Evolutionary conservation across 2,888 invertebrate species (phyloP), one percentile per base, ranked within the genome.

Genomic region (Villa cingulata): DNA sequence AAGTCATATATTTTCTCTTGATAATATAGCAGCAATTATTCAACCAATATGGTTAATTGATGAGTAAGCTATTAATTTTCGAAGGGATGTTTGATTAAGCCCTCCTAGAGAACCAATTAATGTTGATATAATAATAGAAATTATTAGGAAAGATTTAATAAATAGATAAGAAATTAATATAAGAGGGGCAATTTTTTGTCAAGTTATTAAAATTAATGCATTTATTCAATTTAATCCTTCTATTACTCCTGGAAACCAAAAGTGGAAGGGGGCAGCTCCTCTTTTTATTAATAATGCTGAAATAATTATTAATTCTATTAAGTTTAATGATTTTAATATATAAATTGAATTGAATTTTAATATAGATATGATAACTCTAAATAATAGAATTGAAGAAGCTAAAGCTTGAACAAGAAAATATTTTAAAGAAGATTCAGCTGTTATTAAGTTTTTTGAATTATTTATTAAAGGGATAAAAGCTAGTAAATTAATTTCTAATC

Each of bases 181-280:
- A 69, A 78, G 65, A 3, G 78, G 78, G 36, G 74, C 71, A 69
- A 78, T 72, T 76, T 79, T 79, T 77, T 79, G 78, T 71, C 76
- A 77, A 0, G 75, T 75, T 68, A 76, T 68, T 70, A 77, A 62
- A 59, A 77, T 66, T 58, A 76, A 63, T 51, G 66, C 62, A 65
- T 74, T 77, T 54, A 70, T 62, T 76, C 77, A 78, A 27, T 62
- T 66, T 70, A 77, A 56, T 3, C 75, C 75, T 70, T 75, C 74
- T 56, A 75, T 70, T 60, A 78, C 70, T 67, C 72, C 73, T 1
- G 75, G 75, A 19, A 75, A 77, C 72, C 77, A 78, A 58, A 74
- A 74, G 64, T 77, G 75, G 45, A 78, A 75, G 0, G 77, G 77
- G 7, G 72, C 65, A 0, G 74, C 68, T 54, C 77, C 76, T 70